Conservation (phyloP, 2,797 vertebrate genomes). For the Aulostomus chinensis region DNA sequence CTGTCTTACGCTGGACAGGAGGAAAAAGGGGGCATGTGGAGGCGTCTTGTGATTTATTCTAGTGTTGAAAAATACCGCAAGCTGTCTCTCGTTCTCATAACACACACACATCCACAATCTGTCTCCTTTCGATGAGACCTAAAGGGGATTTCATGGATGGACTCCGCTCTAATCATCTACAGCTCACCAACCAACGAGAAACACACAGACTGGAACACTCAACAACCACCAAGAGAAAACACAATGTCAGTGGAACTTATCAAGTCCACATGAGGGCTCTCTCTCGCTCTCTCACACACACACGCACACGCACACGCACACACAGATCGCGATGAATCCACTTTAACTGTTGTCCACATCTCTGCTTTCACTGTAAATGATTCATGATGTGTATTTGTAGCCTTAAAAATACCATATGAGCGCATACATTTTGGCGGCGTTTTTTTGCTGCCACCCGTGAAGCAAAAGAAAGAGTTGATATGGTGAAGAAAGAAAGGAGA, state of each 20-base stretch:
- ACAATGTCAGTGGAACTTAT: constrained; percentile 77
- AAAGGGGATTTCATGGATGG: constrained; percentile 78
- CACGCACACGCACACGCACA: constrained; percentile 26
- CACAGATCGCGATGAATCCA: constrained; percentile 48
- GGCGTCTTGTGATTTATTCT: constrained; percentile 65
- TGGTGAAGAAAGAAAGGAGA: constrained; percentile 37
- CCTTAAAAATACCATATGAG: constrained; percentile 57
- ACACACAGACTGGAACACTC: constrained; percentile 74
- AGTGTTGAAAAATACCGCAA: constrained; percentile 60
- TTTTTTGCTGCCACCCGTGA: constrained; percentile 62
- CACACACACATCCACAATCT: constrained; percentile 46
- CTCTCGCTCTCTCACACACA: constrained; percentile 35
- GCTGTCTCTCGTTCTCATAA: constrained; percentile 45
- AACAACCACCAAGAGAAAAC: constrained; percentile 77
- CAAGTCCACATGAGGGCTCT: constrained; percentile 73
- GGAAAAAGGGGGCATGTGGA: constrained; percentile 29
- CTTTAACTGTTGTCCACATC: constrained; percentile 70
- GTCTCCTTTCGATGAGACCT: constrained; percentile 59
- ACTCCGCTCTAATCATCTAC: constrained; percentile 76
- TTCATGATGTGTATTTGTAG: constrained; percentile 72
- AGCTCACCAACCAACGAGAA: constrained; percentile 72
- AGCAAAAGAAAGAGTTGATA: constrained; percentile 64
- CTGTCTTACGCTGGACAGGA: constrained; percentile 29
- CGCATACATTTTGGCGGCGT: constrained; percentile 44
- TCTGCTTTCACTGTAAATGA: constrained; percentile 76